Conservation (phyloP, 1,140 invertebrate genomes). For the Agrypnia vestita region DNA sequence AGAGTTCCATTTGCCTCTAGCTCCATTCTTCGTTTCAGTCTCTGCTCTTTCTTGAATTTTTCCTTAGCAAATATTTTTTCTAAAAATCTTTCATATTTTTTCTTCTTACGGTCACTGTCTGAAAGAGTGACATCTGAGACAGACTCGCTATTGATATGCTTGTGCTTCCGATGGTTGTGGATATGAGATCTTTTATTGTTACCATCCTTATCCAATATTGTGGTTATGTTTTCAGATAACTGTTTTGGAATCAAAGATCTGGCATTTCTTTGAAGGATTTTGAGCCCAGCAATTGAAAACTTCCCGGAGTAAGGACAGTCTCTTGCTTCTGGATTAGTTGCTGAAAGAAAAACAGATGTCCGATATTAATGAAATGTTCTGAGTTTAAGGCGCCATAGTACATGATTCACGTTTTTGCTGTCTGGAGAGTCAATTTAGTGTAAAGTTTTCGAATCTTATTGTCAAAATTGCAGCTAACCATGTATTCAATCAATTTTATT, state of each 20-base stretch:
- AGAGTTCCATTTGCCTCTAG: constrained; percentile 35
- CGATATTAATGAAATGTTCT: too few relatives aligned
- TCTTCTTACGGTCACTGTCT: constrained; percentile 67
- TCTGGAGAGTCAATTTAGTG: too few relatives aligned
- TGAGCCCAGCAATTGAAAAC: constrained; percentile 78
- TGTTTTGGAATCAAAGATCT: constrained; percentile 57
- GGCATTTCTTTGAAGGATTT: constrained; percentile 65
- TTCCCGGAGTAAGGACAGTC: constrained; percentile 83
- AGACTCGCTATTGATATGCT: constrained; percentile 43
- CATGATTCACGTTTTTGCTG: too few relatives aligned
- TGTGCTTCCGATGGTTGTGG: constrained; percentile 54
- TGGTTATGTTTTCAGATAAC: neutral
- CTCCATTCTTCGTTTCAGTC: constrained; percentile 45
- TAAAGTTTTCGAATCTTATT: too few relatives aligned
- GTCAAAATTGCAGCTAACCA: too few relatives aligned
- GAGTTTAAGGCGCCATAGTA: too few relatives aligned
- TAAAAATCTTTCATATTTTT: constrained; percentile 70
- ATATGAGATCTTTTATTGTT: constrained; percentile 46
- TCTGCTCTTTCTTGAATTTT: constrained; percentile 60
- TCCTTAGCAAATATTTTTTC: constrained; percentile 67
- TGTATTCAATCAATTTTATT: too few relatives aligned
- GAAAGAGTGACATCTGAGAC: constrained; percentile 62
- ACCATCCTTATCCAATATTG: neutral
- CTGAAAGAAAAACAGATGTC: constrained; percentile 71
- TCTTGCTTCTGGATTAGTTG: constrained; percentile 80